Evolutionary conservation across 2,113 vertebrate species (phyloP).

Genomic region (Pandion haliaetus): DNA sequence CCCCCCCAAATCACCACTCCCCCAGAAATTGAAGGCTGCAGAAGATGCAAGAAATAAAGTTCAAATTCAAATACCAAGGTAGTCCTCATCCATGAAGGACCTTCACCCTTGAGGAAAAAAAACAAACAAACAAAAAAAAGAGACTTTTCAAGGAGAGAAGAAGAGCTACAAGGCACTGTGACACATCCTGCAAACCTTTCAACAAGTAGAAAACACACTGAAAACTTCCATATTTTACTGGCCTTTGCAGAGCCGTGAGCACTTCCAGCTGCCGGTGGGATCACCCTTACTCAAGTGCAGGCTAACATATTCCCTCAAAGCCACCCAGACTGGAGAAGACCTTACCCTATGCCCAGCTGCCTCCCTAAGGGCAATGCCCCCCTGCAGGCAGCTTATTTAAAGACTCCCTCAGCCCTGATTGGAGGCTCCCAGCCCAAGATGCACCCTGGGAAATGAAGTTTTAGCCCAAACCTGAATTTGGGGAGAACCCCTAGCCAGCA

Average conservation of each 20-base stretch:
- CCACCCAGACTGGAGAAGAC: rapidly evolving
- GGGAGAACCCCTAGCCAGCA: rapidly evolving
- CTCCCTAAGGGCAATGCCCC: rapidly evolving
- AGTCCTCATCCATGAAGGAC: rapidly evolving
- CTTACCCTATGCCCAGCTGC: neutral
- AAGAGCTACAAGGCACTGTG: rapidly evolving
- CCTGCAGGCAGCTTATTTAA: neutral
- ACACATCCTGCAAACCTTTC: neutral
- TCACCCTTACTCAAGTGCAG: rapidly evolving
- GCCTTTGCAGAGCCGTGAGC: rapidly evolving
- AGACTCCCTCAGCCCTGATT: neutral
- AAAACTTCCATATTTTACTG: neutral
- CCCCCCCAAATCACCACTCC: rapidly evolving
- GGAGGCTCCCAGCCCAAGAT: neutral
- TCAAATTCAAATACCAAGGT: rapidly evolving
- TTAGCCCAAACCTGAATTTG: neutral
- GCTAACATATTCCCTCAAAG: neutral
- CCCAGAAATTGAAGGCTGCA: neutral
- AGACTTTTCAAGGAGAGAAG: neutral
- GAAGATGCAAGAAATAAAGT: rapidly evolving
- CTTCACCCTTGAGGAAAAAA: rapidly evolving
- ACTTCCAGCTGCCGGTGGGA: neutral
- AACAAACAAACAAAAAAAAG: too few relatives aligned
- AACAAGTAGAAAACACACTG: neutral
- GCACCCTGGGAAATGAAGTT: conserved; percentile 15